phyloP scores from a whole-genome alignment of 2,888 invertebrate species.

The Xylota segnis region DNA sequence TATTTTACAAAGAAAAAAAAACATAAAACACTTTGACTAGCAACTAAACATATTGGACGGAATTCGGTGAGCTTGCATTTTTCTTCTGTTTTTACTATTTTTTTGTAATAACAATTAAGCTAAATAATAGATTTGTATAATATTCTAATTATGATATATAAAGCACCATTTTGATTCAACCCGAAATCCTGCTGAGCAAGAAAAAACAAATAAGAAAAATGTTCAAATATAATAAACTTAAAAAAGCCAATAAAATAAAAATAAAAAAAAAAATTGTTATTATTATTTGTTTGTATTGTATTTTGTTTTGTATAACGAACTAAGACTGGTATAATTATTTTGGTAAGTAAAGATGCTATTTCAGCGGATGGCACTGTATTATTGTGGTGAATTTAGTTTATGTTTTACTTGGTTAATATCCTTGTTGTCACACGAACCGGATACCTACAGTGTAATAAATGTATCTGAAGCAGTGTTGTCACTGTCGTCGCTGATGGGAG shows the following conservation, averaged over 20 bases:
- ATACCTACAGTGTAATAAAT: too few species aligned
- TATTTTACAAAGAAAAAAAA: conserved; percentile 31
- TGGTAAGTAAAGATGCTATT: conserved; percentile 72
- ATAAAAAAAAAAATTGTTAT: conserved; percentile 21
- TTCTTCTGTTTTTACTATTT: conserved; percentile 12
- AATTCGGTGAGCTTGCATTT: conserved; percentile 78
- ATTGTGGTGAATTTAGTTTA: conserved; percentile 41
- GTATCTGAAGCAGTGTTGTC: too few species aligned
- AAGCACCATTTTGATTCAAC: conserved; percentile 77
- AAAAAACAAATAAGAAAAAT: conserved; percentile 55
- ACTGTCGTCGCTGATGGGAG: too few species aligned
- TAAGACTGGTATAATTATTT: conserved; percentile 74
- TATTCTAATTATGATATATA: conserved; percentile 68
- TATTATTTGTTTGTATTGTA: conserved; percentile 20
- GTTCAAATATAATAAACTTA: conserved; percentile 30
- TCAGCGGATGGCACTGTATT: conserved; percentile 71
- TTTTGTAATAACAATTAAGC: conserved; percentile 58
- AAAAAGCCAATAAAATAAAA: conserved; percentile 49
- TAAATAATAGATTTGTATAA: conserved; percentile 53
- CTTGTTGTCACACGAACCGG: neutral
- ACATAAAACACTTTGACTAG: conserved; percentile 69
- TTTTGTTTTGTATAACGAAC: conserved; percentile 35
- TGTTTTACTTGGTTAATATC: conserved; percentile 13
- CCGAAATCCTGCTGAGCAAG: conserved; percentile 75
- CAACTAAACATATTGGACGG: conserved; percentile 78